Conservation (phyloP, 1,140 invertebrate genomes). For the Platyscapa corneri region DNA sequence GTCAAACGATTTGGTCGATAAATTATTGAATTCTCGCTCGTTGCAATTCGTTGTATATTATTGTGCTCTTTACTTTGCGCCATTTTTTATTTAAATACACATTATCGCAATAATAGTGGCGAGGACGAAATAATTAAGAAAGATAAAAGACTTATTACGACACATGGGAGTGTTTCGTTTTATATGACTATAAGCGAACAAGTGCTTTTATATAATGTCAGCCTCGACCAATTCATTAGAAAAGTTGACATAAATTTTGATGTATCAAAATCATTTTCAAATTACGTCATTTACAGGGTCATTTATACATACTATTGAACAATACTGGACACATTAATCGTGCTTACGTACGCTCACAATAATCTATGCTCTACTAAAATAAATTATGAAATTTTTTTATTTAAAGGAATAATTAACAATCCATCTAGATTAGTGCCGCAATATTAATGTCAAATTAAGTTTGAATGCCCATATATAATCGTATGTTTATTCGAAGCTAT, state of each 20-base stretch:
- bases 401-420: no score
- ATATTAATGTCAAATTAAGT: no score
- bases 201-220: not conserved
- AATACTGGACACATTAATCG: not conserved
- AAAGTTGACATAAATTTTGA: conserved; percentile 1
- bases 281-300: not conserved
- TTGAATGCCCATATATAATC: no score
- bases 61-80: not conserved
- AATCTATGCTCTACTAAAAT: no score
- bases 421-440: no score
- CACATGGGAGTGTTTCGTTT: not conserved
- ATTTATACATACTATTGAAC: not conserved
- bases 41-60: not conserved
- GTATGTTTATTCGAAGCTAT: no score
- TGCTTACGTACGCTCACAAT: no score
- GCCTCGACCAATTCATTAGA: not conserved
- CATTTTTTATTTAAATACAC: no score
- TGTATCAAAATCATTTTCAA: not conserved
- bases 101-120: not conserved
- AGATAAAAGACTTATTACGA: not conserved
- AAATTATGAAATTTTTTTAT: no score
- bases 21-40: not conserved
- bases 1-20: not conserved
- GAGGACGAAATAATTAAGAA: not conserved
- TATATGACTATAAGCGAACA: not conserved